Evolutionary conservation across 1,140 invertebrate species (phyloP), one percentile per base, ranked within the genome.

Genomic region (Ooceraea biroi): DNA sequence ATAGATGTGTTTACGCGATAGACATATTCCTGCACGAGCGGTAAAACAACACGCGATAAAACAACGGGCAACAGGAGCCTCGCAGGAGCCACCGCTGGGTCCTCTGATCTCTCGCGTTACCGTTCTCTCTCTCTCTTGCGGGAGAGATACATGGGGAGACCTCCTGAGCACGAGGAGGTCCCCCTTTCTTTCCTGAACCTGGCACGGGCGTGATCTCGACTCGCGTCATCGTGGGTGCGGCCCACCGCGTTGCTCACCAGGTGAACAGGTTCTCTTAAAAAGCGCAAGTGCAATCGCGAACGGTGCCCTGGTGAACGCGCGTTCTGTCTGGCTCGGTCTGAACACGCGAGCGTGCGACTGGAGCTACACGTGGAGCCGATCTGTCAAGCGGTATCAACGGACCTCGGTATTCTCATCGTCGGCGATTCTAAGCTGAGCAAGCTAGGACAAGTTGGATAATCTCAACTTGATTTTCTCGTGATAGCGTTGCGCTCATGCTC

Each of bases 241-340:
- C 90, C 25, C 65, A 48, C 55, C 41, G 78, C 78, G 48, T 77
- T 7, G 36, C 2, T 36, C 36, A 36, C 36, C 36, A 7, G 86
- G 85, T 82, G 87, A 93, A 92, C 92, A 92, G 90, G 92, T 93
- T 93, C 91, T 92, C 87, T 91, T 93, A 91, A 93, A 93, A 93
- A 93, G 91, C 93, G 92, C 92, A 93, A 93, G 92, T 93, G 89
- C 91, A 92, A 88, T 90, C 90, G 89, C 89, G 36, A 36, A 7
- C 36, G 36, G 36, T 90, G 91, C 86, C 85, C 90, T 85, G 92
- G 89, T 91, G 91, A 92, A 91, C 87, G 90, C 89, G 86, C 55
- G 19, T n/a, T n/a, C 55, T 27, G 61, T 76, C 50, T 66, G 82
- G 46, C 25, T 74, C 50, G 63, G 57, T 82, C 69, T 52, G 63